Conservation (phyloP, 2,888 invertebrate species). For the Epirrhoe alternata region DNA sequence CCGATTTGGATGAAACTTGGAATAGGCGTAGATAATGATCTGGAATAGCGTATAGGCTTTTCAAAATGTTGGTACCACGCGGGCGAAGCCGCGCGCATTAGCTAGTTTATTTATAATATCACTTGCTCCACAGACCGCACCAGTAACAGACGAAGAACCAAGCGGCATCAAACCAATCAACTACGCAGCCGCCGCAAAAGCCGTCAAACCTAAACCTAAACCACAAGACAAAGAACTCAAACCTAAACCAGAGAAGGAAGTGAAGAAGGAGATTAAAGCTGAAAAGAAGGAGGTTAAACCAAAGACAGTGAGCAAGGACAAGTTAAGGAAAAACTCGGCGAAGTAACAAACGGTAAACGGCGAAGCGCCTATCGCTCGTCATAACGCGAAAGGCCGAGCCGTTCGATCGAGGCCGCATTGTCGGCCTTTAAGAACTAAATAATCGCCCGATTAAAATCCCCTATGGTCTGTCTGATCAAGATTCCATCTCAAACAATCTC, state of each 20-base stretch:
- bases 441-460: too few species aligned
- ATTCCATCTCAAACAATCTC: too few species aligned
- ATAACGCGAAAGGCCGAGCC: neutral
- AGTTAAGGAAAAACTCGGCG: conserved; percentile 67
- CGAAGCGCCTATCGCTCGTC: neutral
- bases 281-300: conserved; percentile 47
- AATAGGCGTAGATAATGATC: too few species aligned
- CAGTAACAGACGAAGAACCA: conserved; percentile 49
- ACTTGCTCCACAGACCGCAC: conserved; percentile 24
- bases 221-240: conserved; percentile 42
- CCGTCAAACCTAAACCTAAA: conserved; percentile 68
- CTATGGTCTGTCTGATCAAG: too few species aligned
- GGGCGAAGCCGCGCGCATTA: too few species aligned
- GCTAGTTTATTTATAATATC: too few species aligned
- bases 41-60: too few species aligned
- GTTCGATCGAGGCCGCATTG: too few species aligned
- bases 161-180: conserved; percentile 72
- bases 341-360: conserved; percentile 55
- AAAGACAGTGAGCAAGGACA: conserved; percentile 33
- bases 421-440: too few species aligned
- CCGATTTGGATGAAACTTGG: too few species aligned
- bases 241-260: conserved; percentile 15
- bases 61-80: too few species aligned
- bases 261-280: conserved; percentile 32
- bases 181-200: conserved; percentile 79